Evolutionary conservation across 1,140 invertebrate genomes (phyloP).

Genomic region (Diorhabda sublineata): DNA sequence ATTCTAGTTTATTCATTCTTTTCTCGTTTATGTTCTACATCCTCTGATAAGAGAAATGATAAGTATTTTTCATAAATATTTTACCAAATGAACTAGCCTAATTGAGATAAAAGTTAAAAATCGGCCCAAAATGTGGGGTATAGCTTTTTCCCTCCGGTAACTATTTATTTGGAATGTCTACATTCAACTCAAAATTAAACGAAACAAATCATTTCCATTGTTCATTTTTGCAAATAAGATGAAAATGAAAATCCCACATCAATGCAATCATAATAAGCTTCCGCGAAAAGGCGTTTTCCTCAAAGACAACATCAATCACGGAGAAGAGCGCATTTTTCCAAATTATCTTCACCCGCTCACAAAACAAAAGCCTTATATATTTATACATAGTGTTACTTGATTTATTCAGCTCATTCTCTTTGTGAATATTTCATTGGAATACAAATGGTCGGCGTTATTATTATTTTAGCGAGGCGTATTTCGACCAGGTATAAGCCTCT

Average conservation of each 20-base stretch:
- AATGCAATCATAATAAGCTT: constrained; percentile 5
- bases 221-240: too few relatives aligned
- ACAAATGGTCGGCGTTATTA: constrained; percentile 40
- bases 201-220: too few relatives aligned
- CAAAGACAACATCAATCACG: constrained; percentile 7
- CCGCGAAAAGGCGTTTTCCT: constrained; percentile 3
- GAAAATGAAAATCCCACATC: background rate
- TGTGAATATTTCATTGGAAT: constrained; percentile 39
- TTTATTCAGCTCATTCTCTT: constrained; percentile 33
- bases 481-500: constrained; percentile 20
- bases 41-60: too few relatives aligned
- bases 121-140: too few relatives aligned
- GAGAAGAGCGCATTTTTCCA: constrained; percentile 9
- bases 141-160: too few relatives aligned
- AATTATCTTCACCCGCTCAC: constrained; percentile 5
- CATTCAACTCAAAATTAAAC: too few relatives aligned
- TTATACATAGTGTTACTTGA: constrained; percentile 26
- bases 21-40: too few relatives aligned
- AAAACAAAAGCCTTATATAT: constrained; percentile 17
- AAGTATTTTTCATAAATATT: too few relatives aligned
- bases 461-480: constrained; percentile 32
- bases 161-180: too few relatives aligned
- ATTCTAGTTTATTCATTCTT: too few relatives aligned
- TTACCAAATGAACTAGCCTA: too few relatives aligned
- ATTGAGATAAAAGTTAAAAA: too few relatives aligned